Evolutionary conservation across 2,113 vertebrate genomes (phyloP).

Genomic region (Melospiza melodia): DNA sequence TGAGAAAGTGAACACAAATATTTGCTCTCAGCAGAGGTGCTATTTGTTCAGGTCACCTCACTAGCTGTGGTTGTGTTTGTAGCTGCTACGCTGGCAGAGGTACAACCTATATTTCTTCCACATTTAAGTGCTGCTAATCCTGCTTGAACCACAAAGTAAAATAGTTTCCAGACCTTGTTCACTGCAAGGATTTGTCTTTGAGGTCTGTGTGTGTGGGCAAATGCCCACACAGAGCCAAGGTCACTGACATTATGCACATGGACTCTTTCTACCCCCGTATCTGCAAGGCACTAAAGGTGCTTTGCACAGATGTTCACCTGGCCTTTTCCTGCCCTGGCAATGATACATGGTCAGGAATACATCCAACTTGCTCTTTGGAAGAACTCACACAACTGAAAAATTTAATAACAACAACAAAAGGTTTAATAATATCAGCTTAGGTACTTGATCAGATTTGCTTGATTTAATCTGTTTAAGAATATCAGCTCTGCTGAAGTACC

Average conservation of each 20-base stretch:
- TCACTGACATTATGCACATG: not conserved
- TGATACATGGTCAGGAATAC: not conserved
- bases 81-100: not conserved
- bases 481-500: not conserved
- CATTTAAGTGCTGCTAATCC: not conserved
- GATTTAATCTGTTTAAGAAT: not conserved
- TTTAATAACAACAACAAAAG: not conserved
- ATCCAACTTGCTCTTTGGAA: not conserved
- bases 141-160: not conserved
- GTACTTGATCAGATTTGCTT: not conserved
- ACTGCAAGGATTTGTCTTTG: not conserved
- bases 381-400: not conserved
- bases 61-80: not conserved
- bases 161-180: not conserved
- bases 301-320: not conserved
- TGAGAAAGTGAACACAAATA: not conserved
- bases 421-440: not conserved
- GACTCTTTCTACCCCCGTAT: not conserved
- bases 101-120: not conserved
- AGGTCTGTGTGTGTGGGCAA: not conserved
- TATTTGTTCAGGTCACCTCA: not conserved
- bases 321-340: not conserved
- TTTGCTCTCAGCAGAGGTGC: not conserved
- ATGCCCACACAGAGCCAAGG: not conserved
- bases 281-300: not conserved